Evolutionary conservation across 1,140 invertebrate genomes (phyloP).

Genomic region (Aphelenchoides fujianensis): DNA sequence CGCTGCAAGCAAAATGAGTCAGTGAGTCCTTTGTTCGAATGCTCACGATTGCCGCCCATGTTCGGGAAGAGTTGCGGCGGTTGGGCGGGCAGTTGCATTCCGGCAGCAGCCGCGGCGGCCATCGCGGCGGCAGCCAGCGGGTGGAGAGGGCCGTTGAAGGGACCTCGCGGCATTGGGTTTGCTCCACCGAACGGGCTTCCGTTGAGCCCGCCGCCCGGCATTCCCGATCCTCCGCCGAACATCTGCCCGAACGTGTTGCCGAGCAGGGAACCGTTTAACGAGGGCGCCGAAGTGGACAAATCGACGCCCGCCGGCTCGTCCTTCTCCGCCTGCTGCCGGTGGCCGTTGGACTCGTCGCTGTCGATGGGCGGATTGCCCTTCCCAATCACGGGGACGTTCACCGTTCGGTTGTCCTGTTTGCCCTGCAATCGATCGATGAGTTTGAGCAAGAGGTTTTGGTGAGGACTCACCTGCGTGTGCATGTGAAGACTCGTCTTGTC

Average conservation of each 20-base stretch:
- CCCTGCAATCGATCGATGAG: constrained; percentile 27
- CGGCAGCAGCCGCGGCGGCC: neutral
- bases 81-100: neutral
- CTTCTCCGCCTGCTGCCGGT: neutral
- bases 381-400: constrained; percentile 46
- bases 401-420: constrained; percentile 38
- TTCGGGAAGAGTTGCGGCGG: neutral
- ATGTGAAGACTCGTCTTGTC: constrained; percentile 62
- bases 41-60: neutral
- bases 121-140: too few species aligned
- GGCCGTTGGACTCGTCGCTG: neutral
- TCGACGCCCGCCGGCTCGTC: neutral
- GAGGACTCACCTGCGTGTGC: constrained; percentile 40
- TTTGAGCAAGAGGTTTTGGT: neutral
- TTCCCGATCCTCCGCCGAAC: neutral
- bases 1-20: constrained; percentile 6
- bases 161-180: neutral
- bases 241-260: neutral
- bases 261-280: neutral
- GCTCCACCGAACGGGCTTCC: too few species aligned
- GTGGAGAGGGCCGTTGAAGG: neutral
- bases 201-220: too few species aligned
- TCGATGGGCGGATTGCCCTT: constrained; percentile 30
- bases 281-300: neutral
- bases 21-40: too few species aligned